Conservation (phyloP, 2,888 invertebrate genomes). For the Cephus sareptanus region DNA sequence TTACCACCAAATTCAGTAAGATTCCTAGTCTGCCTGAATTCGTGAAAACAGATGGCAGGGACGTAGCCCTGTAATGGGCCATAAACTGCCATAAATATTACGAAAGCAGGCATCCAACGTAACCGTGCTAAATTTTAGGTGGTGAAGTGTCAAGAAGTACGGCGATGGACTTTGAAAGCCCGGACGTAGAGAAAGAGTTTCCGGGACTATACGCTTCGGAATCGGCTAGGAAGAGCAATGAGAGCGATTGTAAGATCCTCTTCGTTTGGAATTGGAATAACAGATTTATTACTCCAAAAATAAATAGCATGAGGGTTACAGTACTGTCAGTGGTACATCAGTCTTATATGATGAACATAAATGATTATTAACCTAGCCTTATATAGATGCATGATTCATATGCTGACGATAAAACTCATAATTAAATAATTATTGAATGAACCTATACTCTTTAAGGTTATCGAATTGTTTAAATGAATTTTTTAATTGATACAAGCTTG, state of each 20-base stretch:
- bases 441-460: background rate
- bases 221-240: constrained; percentile 79
- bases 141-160: background rate
- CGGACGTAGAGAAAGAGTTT: constrained; percentile 91
- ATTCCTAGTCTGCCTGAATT: background rate
- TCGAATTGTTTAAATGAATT: background rate
- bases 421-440: background rate
- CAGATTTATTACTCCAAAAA: background rate
- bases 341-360: background rate
- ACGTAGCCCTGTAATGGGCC: background rate
- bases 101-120: background rate
- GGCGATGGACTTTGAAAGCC: constrained; percentile 85
- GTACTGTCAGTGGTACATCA: background rate
- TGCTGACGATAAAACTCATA: background rate
- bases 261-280: background rate
- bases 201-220: constrained; percentile 89
- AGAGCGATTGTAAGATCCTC: constrained; percentile 81
- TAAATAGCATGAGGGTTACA: background rate
- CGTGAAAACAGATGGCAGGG: background rate
- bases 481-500: background rate
- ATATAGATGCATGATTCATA: background rate
- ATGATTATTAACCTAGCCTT: background rate
- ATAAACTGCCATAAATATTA: background rate
- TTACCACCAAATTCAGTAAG: background rate
- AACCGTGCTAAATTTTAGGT: background rate